Evolutionary conservation across 2,113 vertebrate species (phyloP).

Genomic region (Mobula hypostoma): DNA sequence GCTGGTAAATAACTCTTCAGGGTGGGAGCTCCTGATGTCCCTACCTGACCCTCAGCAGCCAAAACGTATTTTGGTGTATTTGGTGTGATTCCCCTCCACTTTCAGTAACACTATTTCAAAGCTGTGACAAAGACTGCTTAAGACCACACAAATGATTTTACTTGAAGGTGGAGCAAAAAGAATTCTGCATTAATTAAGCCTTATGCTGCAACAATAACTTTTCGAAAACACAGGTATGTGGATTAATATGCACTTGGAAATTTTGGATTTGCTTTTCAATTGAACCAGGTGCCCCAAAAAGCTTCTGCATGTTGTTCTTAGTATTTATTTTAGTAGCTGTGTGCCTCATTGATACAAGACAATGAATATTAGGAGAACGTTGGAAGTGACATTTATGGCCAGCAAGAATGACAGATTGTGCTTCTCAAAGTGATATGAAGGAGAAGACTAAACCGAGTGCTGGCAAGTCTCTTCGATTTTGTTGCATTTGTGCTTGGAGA

Average conservation of each 20-base stretch:
- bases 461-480: neutral
- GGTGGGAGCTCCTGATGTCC: neutral
- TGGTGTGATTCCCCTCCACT: neutral
- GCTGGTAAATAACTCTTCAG: neutral
- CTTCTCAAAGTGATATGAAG: neutral
- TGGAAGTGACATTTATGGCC: conserved; percentile 21
- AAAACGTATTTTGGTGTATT: neutral
- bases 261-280: neutral
- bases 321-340: neutral
- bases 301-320: neutral
- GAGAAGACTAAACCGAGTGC: neutral
- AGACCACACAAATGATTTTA: neutral
- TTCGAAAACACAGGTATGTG: neutral
- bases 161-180: neutral
- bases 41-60: neutral
- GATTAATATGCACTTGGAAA: neutral
- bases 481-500: neutral
- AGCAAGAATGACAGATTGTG: neutral
- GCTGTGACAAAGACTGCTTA: neutral
- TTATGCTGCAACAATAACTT: neutral
- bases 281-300: neutral
- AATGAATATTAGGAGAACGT: neutral
- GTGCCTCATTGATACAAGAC: neutral
- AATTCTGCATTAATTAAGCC: neutral
- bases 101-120: neutral